Evolutionary conservation across 2,888 invertebrate species (phyloP), one percentile per base, ranked within the genome.

Genomic region (Saturnia pavonia): DNA sequence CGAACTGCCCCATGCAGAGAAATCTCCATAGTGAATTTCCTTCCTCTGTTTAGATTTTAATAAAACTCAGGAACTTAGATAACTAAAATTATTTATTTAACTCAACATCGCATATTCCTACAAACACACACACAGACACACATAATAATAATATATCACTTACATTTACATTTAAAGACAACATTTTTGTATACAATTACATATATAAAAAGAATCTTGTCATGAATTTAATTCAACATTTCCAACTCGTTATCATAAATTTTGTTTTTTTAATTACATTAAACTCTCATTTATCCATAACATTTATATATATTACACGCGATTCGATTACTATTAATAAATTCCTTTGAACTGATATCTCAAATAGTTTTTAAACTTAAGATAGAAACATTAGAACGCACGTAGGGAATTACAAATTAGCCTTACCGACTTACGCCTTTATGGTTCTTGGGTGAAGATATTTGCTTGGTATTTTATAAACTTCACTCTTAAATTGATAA

Each of bases 81-180:
- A 91, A 90, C 91, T 91, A 89, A 82, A 82, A 80, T 87, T 87
- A 88, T 91, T 89, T 91, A 90, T 90, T 82, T 89, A 89, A 89
- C 76, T 91, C 90, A 91, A 91, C 91, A 91, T 91, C 88, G 86
- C 89, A 83, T 87, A 83, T 80, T 77, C 76, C 74, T 80, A 80
- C 75, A 81, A 78, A 76, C 79, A 80, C 79, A 82, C 72, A 75
- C 75, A 75, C 81, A 81, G 67, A n/a, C 74, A 72, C 75, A 27
- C 66, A 66, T 71, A 75, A 68, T 77, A 73, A 75, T 54, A 73
- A 73, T 74, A 54, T 77, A 75, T 77, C 77, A 73, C 75, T 76
- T 75, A 76, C 72, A 77, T 73, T 76, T 74, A 76, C 78, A 78
- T 80, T 80, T 79, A 79, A 75, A 76, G 63, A 51, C 67, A 70